Conservation (phyloP, 2,888 invertebrate genomes). For the Tetranychus truncatus region DNA sequence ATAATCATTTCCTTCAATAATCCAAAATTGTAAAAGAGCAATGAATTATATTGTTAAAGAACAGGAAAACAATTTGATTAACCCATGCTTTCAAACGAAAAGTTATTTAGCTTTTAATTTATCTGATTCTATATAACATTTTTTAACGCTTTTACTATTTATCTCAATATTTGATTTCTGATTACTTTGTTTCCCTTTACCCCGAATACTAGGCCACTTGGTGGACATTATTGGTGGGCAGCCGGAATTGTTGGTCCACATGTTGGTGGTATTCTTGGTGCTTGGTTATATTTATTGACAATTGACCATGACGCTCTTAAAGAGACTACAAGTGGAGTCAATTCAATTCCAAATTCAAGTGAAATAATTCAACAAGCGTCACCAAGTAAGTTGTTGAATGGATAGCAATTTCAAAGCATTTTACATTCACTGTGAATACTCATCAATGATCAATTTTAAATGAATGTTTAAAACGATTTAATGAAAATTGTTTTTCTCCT, state of each 20-base stretch:
- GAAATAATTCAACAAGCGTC: background rate
- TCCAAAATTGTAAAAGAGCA: no score
- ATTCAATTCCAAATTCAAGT: background rate
- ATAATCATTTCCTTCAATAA: no score
- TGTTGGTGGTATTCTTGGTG: slow-evolving; percentile 39
- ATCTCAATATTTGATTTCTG: background rate
- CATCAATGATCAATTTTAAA: no score
- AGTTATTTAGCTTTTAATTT: no score
- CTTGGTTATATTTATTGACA: slow-evolving; percentile 34
- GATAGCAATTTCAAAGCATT: no score
- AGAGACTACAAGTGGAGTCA: background rate
- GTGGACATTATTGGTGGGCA: slow-evolving; percentile 35
- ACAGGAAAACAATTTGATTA: no score
- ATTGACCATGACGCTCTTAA: slow-evolving; percentile 12
- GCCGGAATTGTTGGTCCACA: slow-evolving; percentile 38
- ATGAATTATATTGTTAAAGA: no score
- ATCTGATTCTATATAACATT: background rate
- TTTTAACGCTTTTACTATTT: background rate
- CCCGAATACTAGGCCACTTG: background rate
- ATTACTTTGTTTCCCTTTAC: background rate
- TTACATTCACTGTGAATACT: no score
- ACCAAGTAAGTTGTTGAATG: background rate
- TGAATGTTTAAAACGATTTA: no score
- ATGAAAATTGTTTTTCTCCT: no score
- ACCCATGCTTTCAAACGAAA: no score